Evolutionary conservation across 2,797 vertebrate species (phyloP), one percentile per base, ranked within the genome.

Genomic region (Rhinatrema bivittatum): DNA sequence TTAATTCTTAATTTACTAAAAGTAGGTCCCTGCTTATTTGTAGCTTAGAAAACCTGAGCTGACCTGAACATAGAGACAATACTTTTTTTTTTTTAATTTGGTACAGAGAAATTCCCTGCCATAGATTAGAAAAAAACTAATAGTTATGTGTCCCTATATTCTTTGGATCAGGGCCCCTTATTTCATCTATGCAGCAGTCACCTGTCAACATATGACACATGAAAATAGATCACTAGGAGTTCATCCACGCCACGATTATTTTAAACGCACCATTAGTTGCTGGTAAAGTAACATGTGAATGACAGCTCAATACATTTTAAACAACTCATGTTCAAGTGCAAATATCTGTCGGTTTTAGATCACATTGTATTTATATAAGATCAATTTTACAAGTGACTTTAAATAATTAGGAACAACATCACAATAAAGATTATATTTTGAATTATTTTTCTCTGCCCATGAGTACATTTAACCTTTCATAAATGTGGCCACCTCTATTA

Each of bases 221-320:
- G 56, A 62, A 63, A n/a, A 66, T 62, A 59, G 66, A 56, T 65
- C 50, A 60, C 53, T 56, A 73, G 72, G 74, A 68, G 73, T 70
- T 74, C 60, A 74, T 66, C 76, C 62, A 74, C 73, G 79, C 68
- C 75, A 62, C 68, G 74, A 75, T 72, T 80, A 66, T n/a, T 81
- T 74, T 72, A 85, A 82, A 84, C 76, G 82, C 76, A 78, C 74
- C 72, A 77, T 83, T 84, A 86, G 78, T 62, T 63, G 68, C 63
- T 70, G 73, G 74, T 79, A 78, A 79, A 80, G 73, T 79, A 72
- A 74, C 69, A 76, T 61, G 72, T 71, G 74, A 76, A 75, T 14
- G 69, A 76, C 72, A 81, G 79, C 72, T 78, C 76, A 74, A 79
- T 84, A 83, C 81, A 81, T 79, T 69, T 70, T 70, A 43, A 50